Conservation (phyloP, 2,113 vertebrate genomes). For the Seriola dumerili region DNA sequence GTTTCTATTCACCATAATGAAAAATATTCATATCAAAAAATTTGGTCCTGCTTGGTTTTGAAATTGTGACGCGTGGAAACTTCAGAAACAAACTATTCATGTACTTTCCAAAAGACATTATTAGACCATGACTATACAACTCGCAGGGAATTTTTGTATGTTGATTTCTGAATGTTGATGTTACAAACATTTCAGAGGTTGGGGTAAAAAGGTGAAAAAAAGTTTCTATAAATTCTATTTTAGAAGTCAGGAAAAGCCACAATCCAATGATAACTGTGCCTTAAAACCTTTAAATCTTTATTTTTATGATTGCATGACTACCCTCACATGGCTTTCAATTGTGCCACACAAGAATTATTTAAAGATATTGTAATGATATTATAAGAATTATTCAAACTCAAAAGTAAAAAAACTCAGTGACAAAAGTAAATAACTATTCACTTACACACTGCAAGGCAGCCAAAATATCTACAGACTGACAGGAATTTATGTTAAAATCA, state of each 20-base stretch:
- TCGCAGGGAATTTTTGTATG: background rate
- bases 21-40: constrained; percentile 12
- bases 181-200: background rate
- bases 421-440: background rate
- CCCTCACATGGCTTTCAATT: background rate
- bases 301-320: background rate
- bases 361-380: background rate
- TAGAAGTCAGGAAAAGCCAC: background rate
- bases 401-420: background rate
- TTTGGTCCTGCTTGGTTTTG: background rate
- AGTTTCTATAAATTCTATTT: background rate
- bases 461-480: background rate
- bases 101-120: background rate
- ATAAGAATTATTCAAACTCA: background rate
- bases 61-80: constrained; percentile 19
- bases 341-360: background rate
- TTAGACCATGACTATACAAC: background rate
- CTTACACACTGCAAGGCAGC: background rate
- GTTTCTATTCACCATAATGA: constrained; percentile 24
- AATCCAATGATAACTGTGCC: background rate
- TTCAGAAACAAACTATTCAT: background rate
- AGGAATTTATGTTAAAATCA: background rate
- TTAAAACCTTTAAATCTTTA: no score
- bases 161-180: background rate
- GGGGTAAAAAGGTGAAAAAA: background rate